Evolutionary conservation across 1,140 invertebrate genomes (phyloP).

Genomic region (Magallana ariakensis): DNA sequence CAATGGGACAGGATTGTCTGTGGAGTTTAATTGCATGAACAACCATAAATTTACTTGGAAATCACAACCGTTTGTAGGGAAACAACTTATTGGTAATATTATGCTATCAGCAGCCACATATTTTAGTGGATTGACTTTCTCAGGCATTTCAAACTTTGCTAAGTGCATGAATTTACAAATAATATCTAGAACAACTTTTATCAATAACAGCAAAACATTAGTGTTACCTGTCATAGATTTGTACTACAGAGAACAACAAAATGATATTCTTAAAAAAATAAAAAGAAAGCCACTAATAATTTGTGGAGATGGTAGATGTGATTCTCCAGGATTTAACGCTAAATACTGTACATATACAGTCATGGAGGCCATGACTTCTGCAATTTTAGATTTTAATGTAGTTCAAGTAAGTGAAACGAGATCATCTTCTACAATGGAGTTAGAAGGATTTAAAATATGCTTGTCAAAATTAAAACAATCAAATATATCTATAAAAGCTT

Average conservation of each 20-base stretch:
- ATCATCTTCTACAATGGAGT: neutral
- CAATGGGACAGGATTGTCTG: neutral
- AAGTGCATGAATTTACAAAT: neutral
- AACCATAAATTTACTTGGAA: neutral
- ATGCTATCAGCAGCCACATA: too few species aligned
- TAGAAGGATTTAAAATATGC: neutral
- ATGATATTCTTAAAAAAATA: neutral
- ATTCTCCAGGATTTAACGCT: neutral
- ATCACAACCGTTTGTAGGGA: neutral
- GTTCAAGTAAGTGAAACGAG: neutral
- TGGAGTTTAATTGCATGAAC: neutral
- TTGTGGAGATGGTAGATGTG: slow-evolving; percentile 4
- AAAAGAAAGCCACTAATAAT: neutral
- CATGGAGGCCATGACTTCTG: neutral
- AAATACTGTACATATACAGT: neutral
- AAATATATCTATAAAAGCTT: neutral
- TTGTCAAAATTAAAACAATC: neutral
- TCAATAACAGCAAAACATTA: neutral
- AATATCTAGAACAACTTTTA: neutral
- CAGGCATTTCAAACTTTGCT: too few species aligned
- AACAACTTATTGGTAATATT: neutral
- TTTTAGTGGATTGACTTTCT: too few species aligned
- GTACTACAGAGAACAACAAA: neutral
- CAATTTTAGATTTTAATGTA: neutral
- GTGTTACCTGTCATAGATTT: neutral